phyloP scores from a whole-genome alignment of 1,140 invertebrate genomes.

The Mya arenaria region DNA sequence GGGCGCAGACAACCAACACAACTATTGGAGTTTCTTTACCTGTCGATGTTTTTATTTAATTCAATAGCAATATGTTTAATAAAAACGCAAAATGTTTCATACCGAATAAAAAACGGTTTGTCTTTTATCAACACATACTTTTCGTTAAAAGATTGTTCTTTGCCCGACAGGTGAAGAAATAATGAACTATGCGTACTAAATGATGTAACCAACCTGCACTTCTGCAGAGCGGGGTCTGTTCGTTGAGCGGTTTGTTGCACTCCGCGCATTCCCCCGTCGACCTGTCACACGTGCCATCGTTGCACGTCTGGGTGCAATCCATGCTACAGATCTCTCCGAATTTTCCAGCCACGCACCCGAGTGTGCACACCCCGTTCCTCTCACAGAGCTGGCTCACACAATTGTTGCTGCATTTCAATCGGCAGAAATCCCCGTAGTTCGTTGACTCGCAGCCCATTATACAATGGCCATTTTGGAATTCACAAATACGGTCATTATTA shows the following conservation, averaged over 20 bases:
- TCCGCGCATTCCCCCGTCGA: slow-evolving; percentile 16
- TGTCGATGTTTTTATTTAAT: no score
- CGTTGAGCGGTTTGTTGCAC: slow-evolving; percentile 14
- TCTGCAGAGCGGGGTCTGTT: slow-evolving; percentile 19
- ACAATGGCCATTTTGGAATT: slow-evolving; percentile 8
- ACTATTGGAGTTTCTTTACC: no score
- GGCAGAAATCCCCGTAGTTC: slow-evolving; percentile 1
- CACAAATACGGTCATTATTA: neutral
- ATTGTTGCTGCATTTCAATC: neutral
- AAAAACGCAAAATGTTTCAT: no score
- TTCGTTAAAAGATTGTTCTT: no score
- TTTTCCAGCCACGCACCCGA: neutral
- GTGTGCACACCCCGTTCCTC: neutral
- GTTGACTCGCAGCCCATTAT: slow-evolving; percentile 10
- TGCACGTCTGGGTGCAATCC: slow-evolving; percentile 21
- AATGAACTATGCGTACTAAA: no score
- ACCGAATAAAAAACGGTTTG: no score
- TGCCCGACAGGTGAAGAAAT: no score
- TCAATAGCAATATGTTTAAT: no score
- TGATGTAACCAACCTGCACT: slow-evolving; percentile 43
- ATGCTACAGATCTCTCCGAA: slow-evolving; percentile 10
- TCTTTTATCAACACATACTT: no score
- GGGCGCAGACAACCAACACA: no score
- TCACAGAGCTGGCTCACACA: slow-evolving; percentile 16
- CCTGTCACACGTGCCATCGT: slow-evolving; percentile 13